Conservation (phyloP, 2,888 invertebrate genomes). For the Omphaloscelis lunosa region DNA sequence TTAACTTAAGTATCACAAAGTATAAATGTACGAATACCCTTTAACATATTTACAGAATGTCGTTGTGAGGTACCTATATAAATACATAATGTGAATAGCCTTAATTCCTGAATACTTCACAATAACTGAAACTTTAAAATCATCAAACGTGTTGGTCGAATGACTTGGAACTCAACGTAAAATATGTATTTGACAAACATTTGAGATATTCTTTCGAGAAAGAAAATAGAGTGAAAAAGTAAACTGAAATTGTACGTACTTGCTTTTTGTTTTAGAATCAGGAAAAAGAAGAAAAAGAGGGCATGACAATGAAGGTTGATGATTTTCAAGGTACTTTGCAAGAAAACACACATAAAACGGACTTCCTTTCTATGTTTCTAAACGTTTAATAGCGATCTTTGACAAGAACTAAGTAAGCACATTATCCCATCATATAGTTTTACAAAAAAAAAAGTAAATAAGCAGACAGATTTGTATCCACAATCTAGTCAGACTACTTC, state of each 20-base stretch:
- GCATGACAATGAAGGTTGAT: background rate
- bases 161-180: background rate
- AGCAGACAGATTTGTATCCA: background rate
- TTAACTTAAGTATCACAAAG: constrained; percentile 79
- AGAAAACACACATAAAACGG: constrained; percentile 4
- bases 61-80: constrained; percentile 46
- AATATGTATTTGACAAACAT: background rate
- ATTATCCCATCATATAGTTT: background rate
- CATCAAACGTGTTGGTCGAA: constrained; percentile 15
- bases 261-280: background rate
- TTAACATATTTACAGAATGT: constrained; percentile 67
- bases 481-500: constrained; percentile 8
- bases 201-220: background rate
- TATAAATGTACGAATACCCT: constrained; percentile 65
- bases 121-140: constrained; percentile 6
- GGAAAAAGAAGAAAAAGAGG: background rate
- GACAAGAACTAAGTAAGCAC: background rate
- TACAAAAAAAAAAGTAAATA: background rate
- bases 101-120: constrained; percentile 23
- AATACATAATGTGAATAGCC: constrained; percentile 35
- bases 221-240: too few relatives aligned
- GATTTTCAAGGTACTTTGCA: background rate
- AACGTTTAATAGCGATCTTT: background rate
- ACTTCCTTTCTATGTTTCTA: background rate
- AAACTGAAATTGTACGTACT: background rate